Evolutionary conservation across 2,113 vertebrate species (phyloP).

Genomic region (Thalassoma bifasciatum): DNA sequence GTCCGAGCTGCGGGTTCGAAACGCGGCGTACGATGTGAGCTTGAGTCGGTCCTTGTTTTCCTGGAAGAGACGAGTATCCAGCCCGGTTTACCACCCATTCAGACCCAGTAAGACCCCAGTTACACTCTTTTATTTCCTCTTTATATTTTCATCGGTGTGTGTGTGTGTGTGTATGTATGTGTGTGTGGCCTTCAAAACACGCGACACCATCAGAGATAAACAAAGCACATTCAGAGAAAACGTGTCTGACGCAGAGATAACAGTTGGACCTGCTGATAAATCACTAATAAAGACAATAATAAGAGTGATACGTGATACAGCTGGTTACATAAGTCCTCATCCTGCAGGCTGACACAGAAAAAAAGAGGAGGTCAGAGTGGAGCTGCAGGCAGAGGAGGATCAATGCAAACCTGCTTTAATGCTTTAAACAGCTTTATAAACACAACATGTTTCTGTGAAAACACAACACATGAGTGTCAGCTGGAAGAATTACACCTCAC

Average conservation of each 20-base stretch:
- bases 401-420: neutral
- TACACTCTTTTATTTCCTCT: neutral
- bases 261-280: neutral
- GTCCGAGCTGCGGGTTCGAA: slow-evolving; percentile 73
- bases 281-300: neutral
- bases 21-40: slow-evolving; percentile 67
- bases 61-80: slow-evolving; percentile 68
- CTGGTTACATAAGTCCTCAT: slow-evolving; percentile 38
- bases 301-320: neutral
- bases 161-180: neutral
- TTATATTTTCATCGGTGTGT: accelerated
- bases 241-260: neutral
- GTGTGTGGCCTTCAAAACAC: slow-evolving; percentile 7
- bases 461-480: too few relatives aligned
- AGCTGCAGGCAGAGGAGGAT: neutral
- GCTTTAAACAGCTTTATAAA: too few relatives aligned
- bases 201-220: slow-evolving; percentile 33
- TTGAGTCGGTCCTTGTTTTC: slow-evolving; percentile 64
- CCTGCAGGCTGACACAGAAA: slow-evolving; percentile 3
- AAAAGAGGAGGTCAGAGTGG: slow-evolving; percentile 33
- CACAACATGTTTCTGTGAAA: too few relatives aligned
- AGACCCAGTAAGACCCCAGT: slow-evolving; percentile 70
- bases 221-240: slow-evolving; percentile 25
- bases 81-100: slow-evolving; percentile 73
- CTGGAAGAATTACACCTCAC: too few relatives aligned